Evolutionary conservation across 2,797 vertebrate species (phyloP).

Genomic region (Typhlichthys subterraneus): DNA sequence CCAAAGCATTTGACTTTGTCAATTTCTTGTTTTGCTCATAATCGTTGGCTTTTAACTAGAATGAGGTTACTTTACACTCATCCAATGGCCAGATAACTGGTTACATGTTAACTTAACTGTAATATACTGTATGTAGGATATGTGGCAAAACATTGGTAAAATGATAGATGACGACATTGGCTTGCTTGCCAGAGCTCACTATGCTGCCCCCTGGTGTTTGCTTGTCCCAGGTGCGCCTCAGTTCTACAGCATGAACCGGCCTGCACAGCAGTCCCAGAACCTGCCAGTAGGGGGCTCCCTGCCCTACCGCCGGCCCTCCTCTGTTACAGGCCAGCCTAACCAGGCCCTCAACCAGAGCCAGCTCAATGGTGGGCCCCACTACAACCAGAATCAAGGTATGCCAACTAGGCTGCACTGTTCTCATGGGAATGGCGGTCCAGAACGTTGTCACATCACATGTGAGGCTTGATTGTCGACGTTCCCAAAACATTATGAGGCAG

Average conservation of each 20-base stretch:
- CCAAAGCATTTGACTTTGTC: not conserved
- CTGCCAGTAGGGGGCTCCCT: constrained; percentile 91
- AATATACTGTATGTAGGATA: too few species aligned
- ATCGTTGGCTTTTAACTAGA: constrained; percentile 6
- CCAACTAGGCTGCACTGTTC: not conserved
- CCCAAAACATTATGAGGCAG: too few species aligned
- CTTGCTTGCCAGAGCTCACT: not conserved
- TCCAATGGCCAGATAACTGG: too few species aligned
- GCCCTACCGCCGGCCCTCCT: constrained; percentile 93
- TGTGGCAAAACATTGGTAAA: too few species aligned
- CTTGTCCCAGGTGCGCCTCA: constrained; percentile 85
- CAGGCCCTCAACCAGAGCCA: constrained; percentile 81
- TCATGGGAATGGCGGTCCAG: too few species aligned
- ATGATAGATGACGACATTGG: too few species aligned
- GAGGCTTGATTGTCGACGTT: too few species aligned
- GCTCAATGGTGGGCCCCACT: constrained; percentile 92
- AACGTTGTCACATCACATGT: too few species aligned
- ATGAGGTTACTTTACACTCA: too few species aligned
- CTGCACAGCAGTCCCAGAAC: constrained; percentile 80
- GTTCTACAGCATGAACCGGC: constrained; percentile 99
- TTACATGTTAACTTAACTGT: too few species aligned
- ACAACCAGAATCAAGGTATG: constrained; percentile 91
- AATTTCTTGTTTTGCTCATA: not conserved
- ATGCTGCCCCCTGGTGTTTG: constrained; percentile 37
- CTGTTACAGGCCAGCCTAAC: constrained; percentile 89